Evolutionary conservation across 2,113 vertebrate species (phyloP).

Genomic region (Percopsis transmontana): DNA sequence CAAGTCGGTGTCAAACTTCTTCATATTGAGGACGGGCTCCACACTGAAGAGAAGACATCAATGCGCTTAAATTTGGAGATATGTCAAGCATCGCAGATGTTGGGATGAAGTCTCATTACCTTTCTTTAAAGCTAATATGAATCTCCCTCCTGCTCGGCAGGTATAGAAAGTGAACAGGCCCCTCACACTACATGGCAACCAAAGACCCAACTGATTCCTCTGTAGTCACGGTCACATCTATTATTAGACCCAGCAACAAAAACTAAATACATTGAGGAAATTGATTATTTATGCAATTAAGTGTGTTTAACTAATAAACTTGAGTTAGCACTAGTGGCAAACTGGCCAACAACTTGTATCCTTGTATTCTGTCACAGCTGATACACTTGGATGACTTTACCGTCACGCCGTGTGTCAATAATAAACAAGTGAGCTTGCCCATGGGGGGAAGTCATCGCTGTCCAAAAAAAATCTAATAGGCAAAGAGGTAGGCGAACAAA

Average conservation of each 20-base stretch:
- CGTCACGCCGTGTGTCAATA: slow-evolving; percentile 9
- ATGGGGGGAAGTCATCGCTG: slow-evolving; percentile 10
- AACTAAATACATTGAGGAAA: slow-evolving; percentile 22
- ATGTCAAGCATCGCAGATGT: slow-evolving; percentile 71
- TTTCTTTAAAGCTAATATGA: slow-evolving; percentile 71
- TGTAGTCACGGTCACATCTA: slow-evolving; percentile 47
- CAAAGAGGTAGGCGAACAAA: slow-evolving; percentile 33
- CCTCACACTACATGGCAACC: slow-evolving; percentile 34
- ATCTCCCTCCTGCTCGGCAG: slow-evolving; percentile 19
- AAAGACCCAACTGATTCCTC: slow-evolving; percentile 42
- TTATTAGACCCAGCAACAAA: slow-evolving; percentile 48
- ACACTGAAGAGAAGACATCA: slow-evolving; percentile 65
- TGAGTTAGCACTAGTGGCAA: slow-evolving; percentile 15
- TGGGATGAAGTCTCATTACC: slow-evolving; percentile 73
- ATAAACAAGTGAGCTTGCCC: slow-evolving; percentile 9
- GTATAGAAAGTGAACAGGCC: slow-evolving; percentile 22
- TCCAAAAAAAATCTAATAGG: slow-evolving; percentile 38
- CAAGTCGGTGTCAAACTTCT: slow-evolving; percentile 68
- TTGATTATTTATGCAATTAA: slow-evolving; percentile 30
- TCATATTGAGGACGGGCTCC: slow-evolving; percentile 72
- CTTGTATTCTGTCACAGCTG: too few species aligned
- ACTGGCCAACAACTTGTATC: slow-evolving; percentile 21
- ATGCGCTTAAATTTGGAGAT: slow-evolving; percentile 66
- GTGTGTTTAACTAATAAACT: slow-evolving; percentile 7
- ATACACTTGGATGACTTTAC: slow-evolving; percentile 1